Conservation (phyloP, 2,888 invertebrate species). For the Plagodis pulveraria region DNA sequence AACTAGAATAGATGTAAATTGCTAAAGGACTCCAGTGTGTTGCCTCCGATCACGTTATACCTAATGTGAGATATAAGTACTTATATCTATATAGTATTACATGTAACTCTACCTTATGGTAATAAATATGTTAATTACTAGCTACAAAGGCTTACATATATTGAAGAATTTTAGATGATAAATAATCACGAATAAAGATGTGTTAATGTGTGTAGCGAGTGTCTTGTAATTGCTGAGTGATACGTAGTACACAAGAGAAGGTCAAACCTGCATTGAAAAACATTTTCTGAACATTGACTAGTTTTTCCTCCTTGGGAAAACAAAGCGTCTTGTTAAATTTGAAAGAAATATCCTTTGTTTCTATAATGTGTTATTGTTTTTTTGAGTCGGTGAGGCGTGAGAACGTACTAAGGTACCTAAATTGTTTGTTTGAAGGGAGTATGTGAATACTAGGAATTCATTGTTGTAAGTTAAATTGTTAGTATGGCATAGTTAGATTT, state of each 20-base stretch:
- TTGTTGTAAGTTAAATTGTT: constrained; percentile 1
- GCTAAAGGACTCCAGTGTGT: too few species aligned
- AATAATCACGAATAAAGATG: too few species aligned
- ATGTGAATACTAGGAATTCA: constrained; percentile 16
- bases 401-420: constrained; percentile 35
- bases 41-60: too few species aligned
- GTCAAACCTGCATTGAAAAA: constrained; percentile 40
- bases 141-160: too few species aligned
- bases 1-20: too few species aligned
- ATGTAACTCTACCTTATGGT: too few species aligned
- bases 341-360: constrained; percentile 45
- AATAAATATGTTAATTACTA: too few species aligned
- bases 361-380: constrained; percentile 47
- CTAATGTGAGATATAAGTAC: too few species aligned
- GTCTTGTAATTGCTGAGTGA: too few species aligned
- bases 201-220: too few species aligned
- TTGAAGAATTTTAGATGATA: too few species aligned
- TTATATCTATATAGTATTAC: too few species aligned
- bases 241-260: constrained; percentile 24
- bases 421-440: constrained; percentile 44
- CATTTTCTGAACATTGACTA: constrained; percentile 51
- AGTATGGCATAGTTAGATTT: neutral
- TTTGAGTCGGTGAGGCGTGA: constrained; percentile 44
- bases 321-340: constrained; percentile 37
- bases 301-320: constrained; percentile 59